phyloP scores from a whole-genome alignment of 1,140 invertebrate genomes.

The Diabrotica undecimpunctata region DNA sequence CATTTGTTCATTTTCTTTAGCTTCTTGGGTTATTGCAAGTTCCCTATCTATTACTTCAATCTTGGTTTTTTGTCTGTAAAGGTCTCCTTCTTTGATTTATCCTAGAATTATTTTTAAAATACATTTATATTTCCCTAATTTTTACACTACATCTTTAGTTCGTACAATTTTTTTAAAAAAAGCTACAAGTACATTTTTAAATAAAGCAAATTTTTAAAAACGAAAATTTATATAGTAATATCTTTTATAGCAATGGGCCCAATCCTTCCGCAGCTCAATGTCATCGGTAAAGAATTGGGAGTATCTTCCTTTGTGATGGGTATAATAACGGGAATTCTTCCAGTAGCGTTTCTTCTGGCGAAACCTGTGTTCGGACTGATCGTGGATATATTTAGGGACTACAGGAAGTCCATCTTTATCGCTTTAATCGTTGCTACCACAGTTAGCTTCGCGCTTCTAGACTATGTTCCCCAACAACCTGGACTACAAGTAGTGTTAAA shows the following conservation, averaged over 20 bases:
- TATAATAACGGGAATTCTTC: slow-evolving; percentile 63
- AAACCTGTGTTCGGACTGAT: slow-evolving; percentile 71
- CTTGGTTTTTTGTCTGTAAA: too few relatives aligned
- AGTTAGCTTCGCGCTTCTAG: slow-evolving; percentile 59
- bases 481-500: neutral
- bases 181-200: too few relatives aligned
- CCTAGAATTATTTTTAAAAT: too few relatives aligned
- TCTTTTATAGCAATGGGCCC: slow-evolving; percentile 68
- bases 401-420: slow-evolving; percentile 68
- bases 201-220: too few relatives aligned
- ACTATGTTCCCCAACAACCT: slow-evolving; percentile 56
- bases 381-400: slow-evolving; percentile 60
- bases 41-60: too few relatives aligned
- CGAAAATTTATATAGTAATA: too few relatives aligned
- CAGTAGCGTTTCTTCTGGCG: slow-evolving; percentile 66
- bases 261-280: slow-evolving; percentile 68
- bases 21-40: too few relatives aligned
- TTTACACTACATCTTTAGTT: too few relatives aligned
- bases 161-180: too few relatives aligned
- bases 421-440: slow-evolving; percentile 59
- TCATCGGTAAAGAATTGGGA: slow-evolving; percentile 71
- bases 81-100: too few relatives aligned
- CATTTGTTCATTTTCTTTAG: too few relatives aligned
- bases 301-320: slow-evolving; percentile 71
- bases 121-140: too few relatives aligned